Base-by-base conservation (phyloP, 2,113 vertebrate genomes). In the Corvus hawaiiensis region DNA sequence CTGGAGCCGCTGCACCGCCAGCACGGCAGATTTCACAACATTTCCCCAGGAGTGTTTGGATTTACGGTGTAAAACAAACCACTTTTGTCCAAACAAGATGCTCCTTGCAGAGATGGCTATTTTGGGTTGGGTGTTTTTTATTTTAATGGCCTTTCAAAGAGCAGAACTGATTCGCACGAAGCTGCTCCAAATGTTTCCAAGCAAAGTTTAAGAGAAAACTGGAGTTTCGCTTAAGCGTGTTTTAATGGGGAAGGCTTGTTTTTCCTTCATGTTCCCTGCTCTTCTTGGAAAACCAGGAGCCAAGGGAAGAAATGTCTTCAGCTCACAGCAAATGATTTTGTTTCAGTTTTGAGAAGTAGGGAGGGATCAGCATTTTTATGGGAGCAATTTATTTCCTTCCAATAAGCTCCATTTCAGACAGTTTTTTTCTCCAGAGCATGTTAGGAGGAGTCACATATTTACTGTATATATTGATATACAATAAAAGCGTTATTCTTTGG, bases 131-230 rank as follows among this genome's bases (percentile, higher is more conserved):
- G n/a, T 44, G 77, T 39, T 41, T 79, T 76, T 90, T 43, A 24
- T 73, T 94, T 94, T 90, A 86, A 77, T 20, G 72, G 37, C 43
- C 89, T 85, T 55, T 95, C 27, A 88, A 95, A 94, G 43, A 51
- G 64, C 59, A 94, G 90, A 86, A 69, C 62, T 69, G 58, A 13
- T 86, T 87, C 0, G 12, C 95, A 95, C 10, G n/a, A 88, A 95
- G 94, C 68, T 30, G 35, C 88, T 92, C 18, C 51, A 58, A 95
- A 77, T 86, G 64, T 86, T 90, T 92, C 92, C 92, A 59, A 88
- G 89, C 21, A 37, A 89, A 94, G 58, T 93, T 94, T 95, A 94
- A 93, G 83, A 95, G 95, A 59, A 94, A 95, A 93, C 94, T 89
- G 96, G 83, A 95, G 68, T 93, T 95, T 86, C 39, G 0, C 66